Conservation (phyloP, 2,797 vertebrate genomes). For the Tinamus major region DNA sequence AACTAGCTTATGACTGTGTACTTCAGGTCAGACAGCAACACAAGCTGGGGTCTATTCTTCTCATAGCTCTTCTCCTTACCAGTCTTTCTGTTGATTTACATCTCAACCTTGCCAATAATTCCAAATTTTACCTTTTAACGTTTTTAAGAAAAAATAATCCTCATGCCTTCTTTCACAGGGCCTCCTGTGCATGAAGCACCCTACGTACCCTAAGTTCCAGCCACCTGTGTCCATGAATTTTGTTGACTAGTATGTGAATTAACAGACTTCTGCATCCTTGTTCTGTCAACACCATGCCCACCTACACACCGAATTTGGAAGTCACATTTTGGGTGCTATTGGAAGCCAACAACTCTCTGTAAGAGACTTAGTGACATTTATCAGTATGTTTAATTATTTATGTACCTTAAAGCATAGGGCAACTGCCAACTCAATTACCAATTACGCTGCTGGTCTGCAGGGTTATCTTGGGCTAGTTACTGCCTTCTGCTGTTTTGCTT, state of each 20-base stretch:
- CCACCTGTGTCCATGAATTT: background rate
- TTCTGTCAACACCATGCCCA: background rate
- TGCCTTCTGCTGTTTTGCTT: background rate
- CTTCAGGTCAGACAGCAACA: slow-evolving; percentile 39
- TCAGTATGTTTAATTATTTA: background rate
- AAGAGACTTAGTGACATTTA: background rate
- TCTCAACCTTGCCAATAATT: background rate
- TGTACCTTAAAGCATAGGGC: background rate
- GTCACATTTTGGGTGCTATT: background rate
- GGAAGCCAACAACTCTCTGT: background rate
- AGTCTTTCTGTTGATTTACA: background rate
- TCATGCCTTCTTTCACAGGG: background rate
- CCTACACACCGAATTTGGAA: background rate
- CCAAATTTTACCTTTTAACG: accelerated
- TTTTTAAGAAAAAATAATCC: background rate
- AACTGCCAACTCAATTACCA: background rate
- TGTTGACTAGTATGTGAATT: background rate
- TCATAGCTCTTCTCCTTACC: background rate
- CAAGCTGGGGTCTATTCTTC: background rate
- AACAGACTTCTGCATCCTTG: background rate
- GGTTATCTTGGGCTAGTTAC: background rate
- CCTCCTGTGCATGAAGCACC: background rate
- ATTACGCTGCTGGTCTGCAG: background rate
- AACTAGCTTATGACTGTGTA: background rate
- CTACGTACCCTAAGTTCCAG: background rate